A percentile compares a stretch with the other conserved stretches of the same genome.
These are phyloP conservation scores for Melanophora roralis DNA, from an alignment of 2,888 invertebrate genomes.

Conservation along the genomic window DNA sequence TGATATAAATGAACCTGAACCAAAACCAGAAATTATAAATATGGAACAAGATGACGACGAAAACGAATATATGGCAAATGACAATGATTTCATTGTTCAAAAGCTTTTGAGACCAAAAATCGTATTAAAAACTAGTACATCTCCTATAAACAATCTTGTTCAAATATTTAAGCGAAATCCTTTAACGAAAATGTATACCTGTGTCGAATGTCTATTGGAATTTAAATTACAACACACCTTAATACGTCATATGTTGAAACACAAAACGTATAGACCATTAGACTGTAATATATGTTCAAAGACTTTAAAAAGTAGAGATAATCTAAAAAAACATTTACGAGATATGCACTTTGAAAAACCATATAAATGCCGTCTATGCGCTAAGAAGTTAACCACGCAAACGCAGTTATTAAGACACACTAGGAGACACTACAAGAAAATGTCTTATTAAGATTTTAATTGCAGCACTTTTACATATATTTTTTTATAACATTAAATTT, in stretches of 20 bases:
- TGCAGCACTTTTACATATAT: no score
- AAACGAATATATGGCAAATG: neutral
- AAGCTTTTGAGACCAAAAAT: neutral
- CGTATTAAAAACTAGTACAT: neutral
- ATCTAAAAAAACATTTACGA: conserved; percentile 56
- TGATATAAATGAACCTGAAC: conserved; percentile 25
- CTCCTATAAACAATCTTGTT: neutral
- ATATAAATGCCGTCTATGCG: conserved; percentile 41
- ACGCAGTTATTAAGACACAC: conserved; percentile 43
- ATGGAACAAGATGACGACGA: conserved; percentile 30
- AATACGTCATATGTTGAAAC: conserved; percentile 53
- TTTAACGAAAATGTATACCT: conserved; percentile 48
- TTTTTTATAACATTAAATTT: no score
- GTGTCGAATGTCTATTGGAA: conserved; percentile 47
- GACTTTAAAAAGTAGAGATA: conserved; percentile 55
- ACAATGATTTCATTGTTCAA: neutral
- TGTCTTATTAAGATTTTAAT: no score
- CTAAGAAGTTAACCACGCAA: conserved; percentile 46
- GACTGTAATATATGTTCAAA: conserved; percentile 45
- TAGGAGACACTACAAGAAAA: conserved; percentile 35
- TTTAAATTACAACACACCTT: conserved; percentile 57
- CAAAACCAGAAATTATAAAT: conserved; percentile 27
- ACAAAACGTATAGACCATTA: conserved; percentile 50
- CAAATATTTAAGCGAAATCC: conserved; percentile 41
- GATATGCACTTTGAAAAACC: conserved; percentile 54